phyloP scores from a whole-genome alignment of 2,888 invertebrate species.

The Harpalus rubripes region DNA sequence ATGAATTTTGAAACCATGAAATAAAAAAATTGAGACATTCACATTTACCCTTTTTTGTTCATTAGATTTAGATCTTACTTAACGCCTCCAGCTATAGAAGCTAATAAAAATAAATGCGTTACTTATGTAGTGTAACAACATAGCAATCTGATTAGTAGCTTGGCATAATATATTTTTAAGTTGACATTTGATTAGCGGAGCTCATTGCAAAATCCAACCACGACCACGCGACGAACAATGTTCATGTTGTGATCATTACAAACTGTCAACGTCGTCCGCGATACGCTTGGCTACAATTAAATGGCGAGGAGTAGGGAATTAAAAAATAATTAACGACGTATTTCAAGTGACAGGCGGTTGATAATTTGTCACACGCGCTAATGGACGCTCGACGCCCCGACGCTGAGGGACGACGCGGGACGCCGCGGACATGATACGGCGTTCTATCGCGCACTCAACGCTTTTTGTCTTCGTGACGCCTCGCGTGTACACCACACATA shows the following conservation, averaged over 20 bases:
- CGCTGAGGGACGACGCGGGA: constrained; percentile 23
- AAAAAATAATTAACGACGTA: constrained; percentile 65
- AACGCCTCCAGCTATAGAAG: neutral
- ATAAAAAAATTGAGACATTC: too few species aligned
- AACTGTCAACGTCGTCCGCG: constrained; percentile 63
- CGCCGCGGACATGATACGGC: constrained; percentile 38
- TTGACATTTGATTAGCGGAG: constrained; percentile 4
- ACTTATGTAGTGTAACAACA: neutral
- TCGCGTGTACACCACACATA: constrained; percentile 4
- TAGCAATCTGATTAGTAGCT: neutral
- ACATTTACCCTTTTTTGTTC: too few species aligned
- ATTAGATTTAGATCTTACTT: too few species aligned
- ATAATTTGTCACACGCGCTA: constrained; percentile 62
- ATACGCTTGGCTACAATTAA: constrained; percentile 60
- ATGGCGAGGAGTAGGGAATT: constrained; percentile 53
- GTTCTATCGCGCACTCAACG: constrained; percentile 42
- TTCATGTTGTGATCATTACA: constrained; percentile 53
- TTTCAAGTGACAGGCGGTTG: constrained; percentile 53
- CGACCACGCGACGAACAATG: constrained; percentile 11
- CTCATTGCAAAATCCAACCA: constrained; percentile 25
- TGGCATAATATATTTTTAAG: neutral
- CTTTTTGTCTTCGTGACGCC: constrained; percentile 18
- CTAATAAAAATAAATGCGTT: neutral
- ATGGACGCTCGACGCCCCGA: constrained; percentile 23
- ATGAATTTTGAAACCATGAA: too few species aligned